These are phyloP conservation scores for Gambusia yucatana DNA, from an alignment of 2,797 vertebrate genomes.

Conservation along the genomic window DNA sequence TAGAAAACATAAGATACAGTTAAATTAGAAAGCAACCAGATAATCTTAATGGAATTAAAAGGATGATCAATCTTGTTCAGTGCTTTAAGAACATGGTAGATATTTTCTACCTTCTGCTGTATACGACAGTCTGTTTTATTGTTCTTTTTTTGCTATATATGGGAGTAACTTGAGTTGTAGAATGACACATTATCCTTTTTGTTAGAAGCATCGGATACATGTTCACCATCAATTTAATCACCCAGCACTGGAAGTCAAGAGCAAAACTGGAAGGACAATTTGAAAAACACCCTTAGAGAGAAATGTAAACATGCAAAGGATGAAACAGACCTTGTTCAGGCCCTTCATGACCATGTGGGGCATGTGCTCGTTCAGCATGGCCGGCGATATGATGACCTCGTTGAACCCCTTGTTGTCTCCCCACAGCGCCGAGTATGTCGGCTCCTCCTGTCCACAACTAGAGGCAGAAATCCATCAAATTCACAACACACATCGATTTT, in stretches of 20 bases:
- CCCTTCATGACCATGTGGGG: slow-evolving; percentile 98
- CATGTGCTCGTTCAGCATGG: slow-evolving; percentile 98
- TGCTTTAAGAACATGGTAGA: not conserved
- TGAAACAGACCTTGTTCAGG: slow-evolving; percentile 90
- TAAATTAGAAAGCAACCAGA: not conserved
- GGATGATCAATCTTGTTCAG: not conserved
- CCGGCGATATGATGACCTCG: slow-evolving; percentile 98
- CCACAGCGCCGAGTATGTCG: slow-evolving; percentile 98
- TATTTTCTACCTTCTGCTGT: not conserved
- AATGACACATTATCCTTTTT: not conserved
- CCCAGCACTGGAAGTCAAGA: slow-evolving; percentile 27
- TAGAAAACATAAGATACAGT: not conserved
- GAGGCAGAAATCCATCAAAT: slow-evolving; percentile 23
- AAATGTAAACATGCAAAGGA: not conserved
- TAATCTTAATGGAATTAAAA: not conserved
- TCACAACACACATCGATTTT: not conserved
- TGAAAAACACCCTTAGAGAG: not conserved
- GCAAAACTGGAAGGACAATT: slow-evolving; percentile 20
- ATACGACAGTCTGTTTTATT: not conserved
- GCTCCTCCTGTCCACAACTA: slow-evolving; percentile 98
- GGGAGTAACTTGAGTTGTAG: no score
- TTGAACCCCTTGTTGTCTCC: slow-evolving; percentile 98
- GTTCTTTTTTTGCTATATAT: no score
- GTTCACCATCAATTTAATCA: slow-evolving; percentile 12
- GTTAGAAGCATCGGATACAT: slow-evolving; percentile 16